phyloP scores from a whole-genome alignment of 2,888 invertebrate species.

The Limenitis camilla region DNA sequence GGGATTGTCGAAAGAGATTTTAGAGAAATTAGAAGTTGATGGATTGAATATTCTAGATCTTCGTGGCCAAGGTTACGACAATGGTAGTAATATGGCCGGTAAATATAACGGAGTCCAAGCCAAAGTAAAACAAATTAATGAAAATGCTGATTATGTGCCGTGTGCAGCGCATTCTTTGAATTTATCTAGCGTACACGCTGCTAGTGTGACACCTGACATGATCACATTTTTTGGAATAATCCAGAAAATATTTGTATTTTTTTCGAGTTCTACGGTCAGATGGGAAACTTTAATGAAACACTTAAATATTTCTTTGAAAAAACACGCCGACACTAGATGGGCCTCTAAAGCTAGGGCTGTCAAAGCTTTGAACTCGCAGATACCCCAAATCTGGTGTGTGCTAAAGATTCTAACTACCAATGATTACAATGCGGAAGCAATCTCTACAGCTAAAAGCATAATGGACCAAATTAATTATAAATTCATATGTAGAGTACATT shows the following conservation, averaged over 20 bases:
- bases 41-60: background rate
- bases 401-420: background rate
- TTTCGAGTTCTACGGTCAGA: background rate
- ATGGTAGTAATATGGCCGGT: constrained; percentile 1
- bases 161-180: constrained; percentile 1
- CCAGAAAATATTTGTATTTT: background rate
- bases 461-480: too few species aligned
- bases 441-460: too few species aligned
- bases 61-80: constrained; percentile 6
- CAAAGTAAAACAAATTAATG: background rate
- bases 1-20: background rate
- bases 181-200: background rate
- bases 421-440: too few species aligned
- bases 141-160: background rate
- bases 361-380: background rate
- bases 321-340: background rate
- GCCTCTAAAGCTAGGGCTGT: background rate
- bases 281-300: constrained; percentile 1
- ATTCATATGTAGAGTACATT: too few species aligned
- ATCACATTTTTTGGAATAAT: background rate
- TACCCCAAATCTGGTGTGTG: background rate
- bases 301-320: background rate
- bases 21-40: background rate
- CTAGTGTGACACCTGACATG: background rate
- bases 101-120: background rate